phyloP scores from a whole-genome alignment of 1,140 invertebrate genomes.

The Diploscapter pachys region DNA sequence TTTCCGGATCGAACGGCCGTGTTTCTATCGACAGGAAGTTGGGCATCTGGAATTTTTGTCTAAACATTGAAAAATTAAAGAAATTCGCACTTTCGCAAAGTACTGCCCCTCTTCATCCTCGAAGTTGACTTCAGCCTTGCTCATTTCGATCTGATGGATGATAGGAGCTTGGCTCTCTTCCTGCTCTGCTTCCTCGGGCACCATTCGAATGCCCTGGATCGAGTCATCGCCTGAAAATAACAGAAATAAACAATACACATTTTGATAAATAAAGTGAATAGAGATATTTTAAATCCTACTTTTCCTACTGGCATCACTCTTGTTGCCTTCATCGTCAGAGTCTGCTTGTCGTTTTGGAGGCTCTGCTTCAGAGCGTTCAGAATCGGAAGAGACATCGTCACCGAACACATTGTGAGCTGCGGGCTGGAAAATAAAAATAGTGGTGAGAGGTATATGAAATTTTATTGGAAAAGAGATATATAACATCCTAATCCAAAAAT shows the following conservation, averaged over 20 bases:
- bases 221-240: neutral
- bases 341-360: neutral
- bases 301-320: neutral
- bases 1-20: slow-evolving; percentile 85
- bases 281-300: no score
- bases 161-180: neutral
- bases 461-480: no score
- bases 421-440: no score
- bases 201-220: neutral
- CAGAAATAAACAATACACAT: neutral
- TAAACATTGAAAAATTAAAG: neutral
- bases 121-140: neutral
- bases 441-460: no score
- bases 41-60: slow-evolving; percentile 35
- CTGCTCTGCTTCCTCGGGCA: neutral
- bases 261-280: no score
- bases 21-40: slow-evolving; percentile 55
- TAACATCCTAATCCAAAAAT: no score
- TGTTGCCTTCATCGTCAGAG: neutral
- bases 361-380: slow-evolving; percentile 9
- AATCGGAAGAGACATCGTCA: slow-evolving; percentile 12
- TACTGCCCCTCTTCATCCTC: neutral
- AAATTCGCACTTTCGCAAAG: neutral
- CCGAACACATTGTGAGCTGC: slow-evolving; percentile 1
- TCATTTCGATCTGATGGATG: neutral